A percentile compares a stretch with the other conserved stretches of the same genome.
phyloP scores from a whole-genome alignment of 1,140 invertebrate species.

The Rhyzopertha dominica region DNA sequence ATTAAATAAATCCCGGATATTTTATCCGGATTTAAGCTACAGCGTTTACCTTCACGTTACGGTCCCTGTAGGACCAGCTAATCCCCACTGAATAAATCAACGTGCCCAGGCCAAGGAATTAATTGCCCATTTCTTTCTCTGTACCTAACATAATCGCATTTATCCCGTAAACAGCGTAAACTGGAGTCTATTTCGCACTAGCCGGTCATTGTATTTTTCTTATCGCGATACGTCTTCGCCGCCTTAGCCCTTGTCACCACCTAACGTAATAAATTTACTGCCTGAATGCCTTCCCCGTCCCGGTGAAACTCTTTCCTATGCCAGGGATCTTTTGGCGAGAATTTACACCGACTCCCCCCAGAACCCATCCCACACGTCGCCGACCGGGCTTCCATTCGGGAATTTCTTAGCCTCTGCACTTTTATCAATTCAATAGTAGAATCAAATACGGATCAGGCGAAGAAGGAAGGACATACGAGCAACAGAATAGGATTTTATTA shows the following conservation, averaged over 20 bases:
- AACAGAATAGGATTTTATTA: no score
- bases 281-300: conserved; percentile 34
- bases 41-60: no score
- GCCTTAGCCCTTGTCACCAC: conserved; percentile 41
- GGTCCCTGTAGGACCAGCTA: no score
- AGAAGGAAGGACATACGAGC: no score
- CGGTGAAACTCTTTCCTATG: conserved; percentile 28
- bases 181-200: conserved; percentile 22
- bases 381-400: no score
- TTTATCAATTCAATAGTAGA: no score
- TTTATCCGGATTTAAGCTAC: no score
- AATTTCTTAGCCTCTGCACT: neutral
- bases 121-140: no score
- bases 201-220: conserved; percentile 39
- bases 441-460: no score
- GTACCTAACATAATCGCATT: conserved; percentile 19
- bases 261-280: conserved; percentile 43
- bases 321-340: conserved; percentile 20
- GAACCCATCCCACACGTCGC: conserved; percentile 8
- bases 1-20: no score
- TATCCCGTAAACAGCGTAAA: conserved; percentile 15
- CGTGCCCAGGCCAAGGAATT: no score
- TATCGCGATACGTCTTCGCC: conserved; percentile 38
- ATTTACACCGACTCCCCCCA: conserved; percentile 14
- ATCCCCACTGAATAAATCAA: no score